Base-by-base conservation (phyloP, 2,113 vertebrate species). In the Abramis brama region DNA sequence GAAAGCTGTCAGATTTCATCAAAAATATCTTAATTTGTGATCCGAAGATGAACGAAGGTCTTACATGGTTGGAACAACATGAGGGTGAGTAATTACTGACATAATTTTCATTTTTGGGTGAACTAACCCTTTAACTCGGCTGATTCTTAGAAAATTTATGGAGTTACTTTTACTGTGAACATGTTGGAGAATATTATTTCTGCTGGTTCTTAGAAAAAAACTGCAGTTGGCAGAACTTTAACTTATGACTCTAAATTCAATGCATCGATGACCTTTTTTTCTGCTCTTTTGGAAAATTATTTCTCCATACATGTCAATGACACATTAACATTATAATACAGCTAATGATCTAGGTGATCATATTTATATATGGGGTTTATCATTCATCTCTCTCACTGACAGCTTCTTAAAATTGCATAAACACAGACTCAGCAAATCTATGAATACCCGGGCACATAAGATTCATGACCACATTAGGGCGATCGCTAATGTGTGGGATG, bases 321-420 rank as follows among this genome's bases (percentile, higher is more conserved):
- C 88, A 90, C 87, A 76, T 90, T 94, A 92, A 86, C 87, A 91
- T 93, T 93, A 89, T 92, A 91, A 91, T 93, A 88, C 85, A 83
- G 89, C 91, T 93, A 93, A 94, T 93, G 92, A 91, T 90, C 89
- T 93, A 89, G 89, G 91, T 91, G 93, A 94, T 92, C 88, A 85
- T 88, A 90, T 68, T 6, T 91, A 91, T 88, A 89, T 55, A 55
- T 50, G 7, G 7, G 91, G 91, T 90, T 83, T 89, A 86, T 91
- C 89, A 91, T 94, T 86, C 92, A 94, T 94, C 90, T 88, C 27
- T 82, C 64, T 62, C 85, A 36, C 64, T 86, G 88, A 6, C 88
- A 86, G 79, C 89, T 89, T 75, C 81, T 86, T 89, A 85, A 86
- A 86, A 83, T 66, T 64, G 23, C 19, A 1, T 78, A 60, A 82